Conservation (phyloP, 2,888 invertebrate species). For the Nipponacmea schrenckii region DNA sequence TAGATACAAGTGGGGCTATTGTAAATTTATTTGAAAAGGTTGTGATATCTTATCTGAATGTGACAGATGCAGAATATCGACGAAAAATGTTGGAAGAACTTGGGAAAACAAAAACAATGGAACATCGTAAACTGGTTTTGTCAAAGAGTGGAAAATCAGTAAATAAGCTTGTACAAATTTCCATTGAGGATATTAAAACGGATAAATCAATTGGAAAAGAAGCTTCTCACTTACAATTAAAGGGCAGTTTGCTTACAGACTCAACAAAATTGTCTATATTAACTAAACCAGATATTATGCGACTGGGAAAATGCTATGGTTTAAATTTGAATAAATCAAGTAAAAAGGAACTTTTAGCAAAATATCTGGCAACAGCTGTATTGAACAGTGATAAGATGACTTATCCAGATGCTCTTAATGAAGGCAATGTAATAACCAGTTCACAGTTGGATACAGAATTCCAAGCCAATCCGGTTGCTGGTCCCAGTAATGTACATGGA, state of each 20-base stretch:
- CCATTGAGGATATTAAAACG: background rate
- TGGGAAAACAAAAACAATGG: background rate
- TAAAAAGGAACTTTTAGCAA: background rate
- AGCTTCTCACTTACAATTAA: conserved; percentile 5
- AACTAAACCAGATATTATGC: background rate
- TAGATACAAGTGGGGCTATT: background rate
- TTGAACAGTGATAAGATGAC: background rate
- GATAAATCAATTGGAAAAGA: background rate
- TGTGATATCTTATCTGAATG: background rate
- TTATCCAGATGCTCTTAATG: background rate
- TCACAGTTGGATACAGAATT: background rate
- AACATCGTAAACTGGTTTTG: too few relatives aligned
- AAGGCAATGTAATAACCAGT: background rate
- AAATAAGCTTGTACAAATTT: background rate
- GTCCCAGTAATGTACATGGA: background rate
- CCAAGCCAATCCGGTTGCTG: background rate
- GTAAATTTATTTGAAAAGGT: background rate
- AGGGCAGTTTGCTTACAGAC: background rate
- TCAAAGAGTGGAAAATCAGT: background rate
- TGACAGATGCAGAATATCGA: conserved; percentile 8
- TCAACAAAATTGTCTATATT: background rate
- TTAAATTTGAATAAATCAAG: background rate
- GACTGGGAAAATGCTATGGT: background rate
- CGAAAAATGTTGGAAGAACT: background rate
- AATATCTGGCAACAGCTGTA: background rate